Conservation (phyloP, 2,113 vertebrate genomes). For the Oryzias woworae region DNA sequence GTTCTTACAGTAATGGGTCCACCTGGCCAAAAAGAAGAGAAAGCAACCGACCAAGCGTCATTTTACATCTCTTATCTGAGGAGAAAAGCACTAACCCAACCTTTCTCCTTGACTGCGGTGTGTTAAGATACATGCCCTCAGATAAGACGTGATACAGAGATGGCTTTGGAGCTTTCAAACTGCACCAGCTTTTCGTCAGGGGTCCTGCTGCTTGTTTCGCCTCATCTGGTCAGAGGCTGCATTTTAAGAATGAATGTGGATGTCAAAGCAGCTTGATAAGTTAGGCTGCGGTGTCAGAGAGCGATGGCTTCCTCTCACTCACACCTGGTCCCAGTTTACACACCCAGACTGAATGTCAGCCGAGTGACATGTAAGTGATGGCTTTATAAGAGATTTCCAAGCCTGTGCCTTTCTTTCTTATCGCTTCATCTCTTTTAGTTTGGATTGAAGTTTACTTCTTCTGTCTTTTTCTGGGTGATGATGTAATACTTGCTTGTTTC, state of each 20-base stretch:
- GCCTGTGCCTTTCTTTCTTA: conserved; percentile 38
- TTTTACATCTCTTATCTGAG: conserved; percentile 41
- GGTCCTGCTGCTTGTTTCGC: conserved; percentile 12
- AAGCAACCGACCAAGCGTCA: conserved; percentile 25
- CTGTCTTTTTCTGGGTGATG: conserved; percentile 31
- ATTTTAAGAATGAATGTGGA: conserved; percentile 39
- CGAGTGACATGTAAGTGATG: conserved; percentile 54
- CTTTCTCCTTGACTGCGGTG: conserved; percentile 3
- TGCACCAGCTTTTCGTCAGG: conserved; percentile 19
- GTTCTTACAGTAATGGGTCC: conserved; percentile 36
- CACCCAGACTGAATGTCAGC: conserved; percentile 45
- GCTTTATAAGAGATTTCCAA: conserved; percentile 44
- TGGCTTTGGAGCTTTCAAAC: background rate
- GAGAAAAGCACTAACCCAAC: conserved; percentile 8
- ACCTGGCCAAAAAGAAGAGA: conserved; percentile 16
- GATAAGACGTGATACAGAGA: conserved; percentile 13
- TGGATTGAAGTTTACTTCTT: conserved; percentile 52
- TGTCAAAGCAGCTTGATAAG: conserved; percentile 42
- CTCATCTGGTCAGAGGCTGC: conserved; percentile 21
- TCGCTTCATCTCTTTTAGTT: conserved; percentile 52
- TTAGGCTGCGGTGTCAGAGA: conserved; percentile 44
- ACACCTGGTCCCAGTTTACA: conserved; percentile 44
- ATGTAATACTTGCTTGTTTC: conserved; percentile 41
- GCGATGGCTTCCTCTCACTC: conserved; percentile 26
- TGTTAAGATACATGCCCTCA: conserved; percentile 22